Base-by-base conservation (phyloP, 1,140 invertebrate species). In the Atta texana region DNA sequence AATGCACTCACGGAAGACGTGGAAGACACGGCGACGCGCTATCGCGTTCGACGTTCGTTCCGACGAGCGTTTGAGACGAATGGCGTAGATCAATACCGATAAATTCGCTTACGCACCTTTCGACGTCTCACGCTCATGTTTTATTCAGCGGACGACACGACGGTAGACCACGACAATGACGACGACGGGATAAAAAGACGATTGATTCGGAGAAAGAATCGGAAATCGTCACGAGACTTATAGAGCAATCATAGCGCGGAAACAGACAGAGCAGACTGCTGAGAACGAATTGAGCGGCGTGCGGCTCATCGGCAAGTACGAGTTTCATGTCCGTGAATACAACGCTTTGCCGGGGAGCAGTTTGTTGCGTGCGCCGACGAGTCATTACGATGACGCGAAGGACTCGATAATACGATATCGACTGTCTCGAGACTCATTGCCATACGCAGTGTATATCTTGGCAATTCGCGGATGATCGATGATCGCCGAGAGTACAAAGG, bases 61-160 rank as follows among this genome's bases (percentile, higher is more conserved):
- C 18, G 18, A 55, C 2, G 28, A 31, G 8, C 8, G 51, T 18
- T 18, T 16, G 51, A 53, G 53, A 55, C 2, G 5, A n/a, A n/a
- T 18, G 16, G 16, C n/a, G 55, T 57, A n/a, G 6, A 59, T 59
- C n/a, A n/a, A 7, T 1, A 39, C 10, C 57, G n/a, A 8, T 21
- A 21, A 34, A 44, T 34, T 39, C 6, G n/a, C 6, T 57, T 59
- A 81, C 63, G 44, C 39, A 86, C 85, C 64, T 86, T 86, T 53
- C 82, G 68, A 76, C 31, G 85, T 44, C 53, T 64, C 21, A 72
- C 72, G 4, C 28, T 81, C 84, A 74, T 86, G 14, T 39, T 87
- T 51, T 51, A 18, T 39, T 82, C 21, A 8, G 18, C 16, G 34
- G 4, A 24, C 6, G 24, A 8, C 28, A 28, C 7, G 16, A 34